Conservation (phyloP, 2,888 invertebrate species). For the Gibbula magus region DNA sequence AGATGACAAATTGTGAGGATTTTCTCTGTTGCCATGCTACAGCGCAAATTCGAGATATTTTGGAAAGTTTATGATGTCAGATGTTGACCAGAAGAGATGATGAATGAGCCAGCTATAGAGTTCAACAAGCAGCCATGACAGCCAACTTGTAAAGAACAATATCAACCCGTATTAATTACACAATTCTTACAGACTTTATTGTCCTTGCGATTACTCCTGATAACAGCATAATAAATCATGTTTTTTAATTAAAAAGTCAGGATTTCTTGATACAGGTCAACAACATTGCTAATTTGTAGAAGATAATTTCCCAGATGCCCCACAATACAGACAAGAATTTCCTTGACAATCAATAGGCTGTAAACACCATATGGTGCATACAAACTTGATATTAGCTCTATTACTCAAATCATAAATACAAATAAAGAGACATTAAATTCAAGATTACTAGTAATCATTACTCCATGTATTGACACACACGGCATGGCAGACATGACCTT, state of each 20-base stretch:
- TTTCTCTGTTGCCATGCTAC: not conserved
- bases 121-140: not conserved
- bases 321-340: no score
- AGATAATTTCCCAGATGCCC: no score
- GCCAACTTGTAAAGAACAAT: not conserved
- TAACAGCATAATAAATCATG: no score
- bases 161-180: no score
- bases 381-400: not conserved
- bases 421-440: not conserved
- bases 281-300: no score
- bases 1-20: not conserved
- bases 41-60: not conserved
- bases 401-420: not conserved
- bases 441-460: not conserved
- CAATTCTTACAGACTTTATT: no score
- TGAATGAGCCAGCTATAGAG: not conserved
- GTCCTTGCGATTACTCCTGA: no score
- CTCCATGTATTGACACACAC: not conserved
- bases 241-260: no score
- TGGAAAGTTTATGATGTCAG: not conserved
- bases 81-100: not conserved
- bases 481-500: not conserved
- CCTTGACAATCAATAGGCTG: no score
- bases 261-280: no score
- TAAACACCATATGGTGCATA: not conserved